Evolutionary conservation across 2,888 invertebrate species (phyloP).

Genomic region (Nomada fabriciana): DNA sequence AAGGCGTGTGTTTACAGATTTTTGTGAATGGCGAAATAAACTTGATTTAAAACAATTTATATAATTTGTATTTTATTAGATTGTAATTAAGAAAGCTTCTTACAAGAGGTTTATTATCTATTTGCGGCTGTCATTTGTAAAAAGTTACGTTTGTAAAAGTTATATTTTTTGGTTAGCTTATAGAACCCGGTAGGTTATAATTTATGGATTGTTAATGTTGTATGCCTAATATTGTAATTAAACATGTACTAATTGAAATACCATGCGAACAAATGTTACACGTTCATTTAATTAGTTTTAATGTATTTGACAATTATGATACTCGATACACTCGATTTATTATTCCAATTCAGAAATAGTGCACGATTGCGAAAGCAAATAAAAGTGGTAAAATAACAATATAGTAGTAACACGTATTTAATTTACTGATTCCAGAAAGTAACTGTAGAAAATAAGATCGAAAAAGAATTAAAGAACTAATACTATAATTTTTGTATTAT

Average conservation of each 20-base stretch:
- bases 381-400: background rate
- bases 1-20: background rate
- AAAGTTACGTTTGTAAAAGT: no score
- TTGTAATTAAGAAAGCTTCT: conserved; percentile 10
- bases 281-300: background rate
- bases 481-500: background rate
- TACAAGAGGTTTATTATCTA: background rate
- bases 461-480: background rate
- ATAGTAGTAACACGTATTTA: background rate
- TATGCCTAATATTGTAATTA: background rate
- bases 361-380: background rate
- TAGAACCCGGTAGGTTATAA: no score
- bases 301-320: background rate
- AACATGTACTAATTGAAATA: background rate
- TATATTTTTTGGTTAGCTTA: no score
- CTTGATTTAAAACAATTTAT: background rate
- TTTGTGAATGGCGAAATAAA: background rate
- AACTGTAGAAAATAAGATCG: no score
- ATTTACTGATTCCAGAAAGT: background rate
- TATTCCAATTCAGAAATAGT: background rate
- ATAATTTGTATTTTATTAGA: background rate
- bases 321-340: background rate
- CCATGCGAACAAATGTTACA: background rate
- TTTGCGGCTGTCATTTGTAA: no score
- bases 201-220: background rate